These are phyloP conservation scores for Chelonus insularis DNA, from an alignment of 1,140 invertebrate species.

Conservation along the genomic window DNA sequence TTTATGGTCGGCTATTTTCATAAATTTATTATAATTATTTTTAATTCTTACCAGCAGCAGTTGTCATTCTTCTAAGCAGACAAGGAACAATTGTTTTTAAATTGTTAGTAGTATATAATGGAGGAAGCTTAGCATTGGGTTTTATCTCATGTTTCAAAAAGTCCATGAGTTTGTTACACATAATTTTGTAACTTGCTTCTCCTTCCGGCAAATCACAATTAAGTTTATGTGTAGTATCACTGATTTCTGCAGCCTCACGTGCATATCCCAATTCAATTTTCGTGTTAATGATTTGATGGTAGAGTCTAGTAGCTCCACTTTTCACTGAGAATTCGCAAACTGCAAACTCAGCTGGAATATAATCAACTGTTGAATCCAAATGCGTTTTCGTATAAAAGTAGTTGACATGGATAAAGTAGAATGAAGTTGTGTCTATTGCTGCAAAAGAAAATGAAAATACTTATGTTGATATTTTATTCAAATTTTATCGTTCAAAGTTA, in stretches of 20 bases:
- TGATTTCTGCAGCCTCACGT: constrained; percentile 53
- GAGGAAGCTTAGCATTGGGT: constrained; percentile 42
- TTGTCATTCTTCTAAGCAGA: constrained; percentile 54
- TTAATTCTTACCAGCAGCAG: constrained; percentile 42
- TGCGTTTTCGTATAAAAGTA: constrained; percentile 43
- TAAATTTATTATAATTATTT: background rate
- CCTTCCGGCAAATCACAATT: constrained; percentile 45
- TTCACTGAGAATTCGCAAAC: constrained; percentile 57
- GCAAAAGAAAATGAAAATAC: constrained; percentile 30
- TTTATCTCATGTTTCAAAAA: constrained; percentile 43
- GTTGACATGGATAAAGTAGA: constrained; percentile 57
- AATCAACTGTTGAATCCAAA: constrained; percentile 35
- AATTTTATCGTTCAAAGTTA: background rate
- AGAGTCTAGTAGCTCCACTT: constrained; percentile 58
- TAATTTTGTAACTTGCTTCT: constrained; percentile 36
- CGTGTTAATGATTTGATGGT: constrained; percentile 60
- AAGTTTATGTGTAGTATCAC: constrained; percentile 59
- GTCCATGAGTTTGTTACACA: constrained; percentile 49
- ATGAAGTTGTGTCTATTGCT: constrained; percentile 39
- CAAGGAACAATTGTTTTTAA: constrained; percentile 27
- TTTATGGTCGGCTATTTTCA: background rate
- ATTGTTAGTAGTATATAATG: constrained; percentile 55
- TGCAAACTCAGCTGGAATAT: constrained; percentile 54
- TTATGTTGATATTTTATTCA: background rate
- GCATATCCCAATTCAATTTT: constrained; percentile 60